A percentile compares a stretch with the other conserved stretches of the same genome.
phyloP scores from a whole-genome alignment of 2,113 vertebrate genomes.

The Oncorhynchus gorbuscha region DNA sequence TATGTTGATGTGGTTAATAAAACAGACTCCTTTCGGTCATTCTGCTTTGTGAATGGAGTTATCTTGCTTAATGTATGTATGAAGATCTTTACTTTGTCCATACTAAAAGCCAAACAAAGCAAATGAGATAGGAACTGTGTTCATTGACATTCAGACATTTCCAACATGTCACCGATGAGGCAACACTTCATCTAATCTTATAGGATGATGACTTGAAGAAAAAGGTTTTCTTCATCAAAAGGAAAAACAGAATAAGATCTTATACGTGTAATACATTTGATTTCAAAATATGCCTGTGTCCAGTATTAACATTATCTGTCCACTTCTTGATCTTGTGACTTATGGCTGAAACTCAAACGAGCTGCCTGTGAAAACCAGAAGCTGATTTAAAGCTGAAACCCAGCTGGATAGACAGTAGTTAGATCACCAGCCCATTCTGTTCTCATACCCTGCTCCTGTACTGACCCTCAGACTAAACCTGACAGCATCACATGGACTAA shows the following conservation, averaged over 20 bases:
- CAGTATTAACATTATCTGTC: no score
- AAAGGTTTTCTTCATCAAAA: not conserved
- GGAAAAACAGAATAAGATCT: not conserved
- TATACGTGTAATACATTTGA: no score
- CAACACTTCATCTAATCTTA: not conserved
- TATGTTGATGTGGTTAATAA: not conserved
- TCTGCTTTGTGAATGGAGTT: not conserved
- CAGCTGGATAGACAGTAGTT: not conserved
- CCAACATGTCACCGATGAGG: not conserved
- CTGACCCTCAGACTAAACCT: not conserved
- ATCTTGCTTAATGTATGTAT: not conserved
- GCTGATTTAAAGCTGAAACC: no score
- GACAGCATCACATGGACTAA: not conserved
- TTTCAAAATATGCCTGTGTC: no score
- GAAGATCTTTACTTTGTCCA: not conserved
- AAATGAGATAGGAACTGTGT: not conserved
- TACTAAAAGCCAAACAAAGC: not conserved
- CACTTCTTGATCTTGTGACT: no score
- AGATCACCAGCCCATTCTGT: not conserved
- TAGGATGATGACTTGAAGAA: not conserved
- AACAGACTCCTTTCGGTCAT: not conserved
- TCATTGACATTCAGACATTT: not conserved
- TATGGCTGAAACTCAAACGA: no score
- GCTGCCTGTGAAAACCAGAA: no score
- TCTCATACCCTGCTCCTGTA: not conserved